Base-by-base conservation (phyloP, 37 sponge, comb jelly and placozoan genomes). In the Bolinopsis microptera region DNA sequence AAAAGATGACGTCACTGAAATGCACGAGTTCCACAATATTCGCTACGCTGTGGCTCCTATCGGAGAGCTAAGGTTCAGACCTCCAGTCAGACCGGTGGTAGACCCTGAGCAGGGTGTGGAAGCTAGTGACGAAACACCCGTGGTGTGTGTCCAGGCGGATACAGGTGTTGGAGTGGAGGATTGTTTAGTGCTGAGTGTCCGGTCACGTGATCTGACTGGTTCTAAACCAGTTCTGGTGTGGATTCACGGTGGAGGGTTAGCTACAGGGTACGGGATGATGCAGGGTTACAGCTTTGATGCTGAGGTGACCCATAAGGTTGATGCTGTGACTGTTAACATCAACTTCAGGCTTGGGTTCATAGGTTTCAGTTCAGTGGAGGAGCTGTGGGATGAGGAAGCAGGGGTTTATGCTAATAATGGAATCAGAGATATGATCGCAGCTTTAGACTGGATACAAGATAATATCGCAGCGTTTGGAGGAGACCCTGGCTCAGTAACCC, bases 381-480 rank as follows among this genome's bases (percentile, higher is more conserved):
- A 86, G 90, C 35, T 86, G 30, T 86, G 90, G 90, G 80, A 77
- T 34, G 90, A 86, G 61, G 61, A 39, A 22, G 40, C n/a, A 0
- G 90, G 41, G 1, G 61, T 41, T 8, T 86, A 86, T n/a, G 90
- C 90, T 5, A 86, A 86, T 25, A 41, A 39, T 40, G 90, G 90
- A 1, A 86, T 86, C n/a, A 40, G 90, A 41, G 90, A 86, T 30
- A 86, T 86, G 0, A 41, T 86, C 16, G 26, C 61, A 28, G 90
- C 90, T 9, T 30, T 86, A 3, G 90, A 86, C 27, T 86, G 90
- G 90, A 41, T 86, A 9, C 41, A 86, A 34, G 90, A 86, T 40
- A 86, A 86, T 30, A 86, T 86, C 48, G 90, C 90, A 2, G 25
- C 3, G 31, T 86, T 86, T 26, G 90, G 90, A 8, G 90, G 90